Evolutionary conservation across 2,888 invertebrate genomes (phyloP), one percentile per base, ranked within the genome.

Genomic region (Caenorhabditis becei): DNA sequence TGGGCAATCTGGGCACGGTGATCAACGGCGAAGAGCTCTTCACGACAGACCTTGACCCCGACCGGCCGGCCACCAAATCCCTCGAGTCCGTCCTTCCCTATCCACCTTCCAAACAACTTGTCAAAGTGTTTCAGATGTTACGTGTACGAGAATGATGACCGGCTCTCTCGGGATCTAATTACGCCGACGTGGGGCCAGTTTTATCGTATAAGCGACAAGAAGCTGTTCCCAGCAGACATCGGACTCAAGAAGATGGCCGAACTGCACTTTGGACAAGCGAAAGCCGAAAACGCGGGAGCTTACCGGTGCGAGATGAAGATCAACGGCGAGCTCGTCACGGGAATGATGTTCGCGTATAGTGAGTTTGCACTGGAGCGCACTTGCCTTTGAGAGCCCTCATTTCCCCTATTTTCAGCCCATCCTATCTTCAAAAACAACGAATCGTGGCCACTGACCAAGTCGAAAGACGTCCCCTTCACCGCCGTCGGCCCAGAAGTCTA

Each of bases 261-360:
- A 20, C 77, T 89, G 23, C 67, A 84, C 59, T 85, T 89, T 26
- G 80, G 80, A 8, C 63, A 83, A 10, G 78, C 81, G 18, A 62
- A 82, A 5, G 82, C 83, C 23, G 80, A 83, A 8, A 54, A 63
- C 4, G 75, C 83, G 2, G 89, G 88, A 49, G 87, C 87, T 54
- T 89, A 89, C 66, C 69, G 86, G 16, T 89, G 89, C 74, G 85
- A 88, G 65, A 84, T 89, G 49, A 84, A 61, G 14, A 77, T 83
- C 1, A 74, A 82, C 41, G 83, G 65, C 32, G 63, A 80, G 35
- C 32, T 71, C 20, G 72, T 88, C 61, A 72, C 71, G 20, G 89
- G 89, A 32, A 89, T 89, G 41, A 83, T 89, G 83, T 88, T 89
- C 54, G 87, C 85, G 8, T 84, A 88, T 72, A 69, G 88, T 88